These are phyloP conservation scores for Casuarius casuarius DNA, from an alignment of 2,113 vertebrate genomes.

Conservation along the genomic window DNA sequence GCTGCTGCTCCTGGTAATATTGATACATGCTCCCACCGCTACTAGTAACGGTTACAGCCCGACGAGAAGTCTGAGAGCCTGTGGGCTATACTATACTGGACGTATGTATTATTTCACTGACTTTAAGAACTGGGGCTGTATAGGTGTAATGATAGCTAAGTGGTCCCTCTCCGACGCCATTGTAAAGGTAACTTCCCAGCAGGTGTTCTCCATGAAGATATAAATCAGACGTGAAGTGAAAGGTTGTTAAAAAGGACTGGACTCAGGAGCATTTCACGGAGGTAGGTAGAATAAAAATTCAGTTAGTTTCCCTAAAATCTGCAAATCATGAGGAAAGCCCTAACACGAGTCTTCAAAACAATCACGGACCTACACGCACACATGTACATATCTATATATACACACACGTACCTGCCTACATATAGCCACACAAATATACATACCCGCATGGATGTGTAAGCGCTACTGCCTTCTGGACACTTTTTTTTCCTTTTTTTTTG, in stretches of 20 bases:
- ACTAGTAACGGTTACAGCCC: neutral
- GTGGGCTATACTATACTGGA: neutral
- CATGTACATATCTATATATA: no score
- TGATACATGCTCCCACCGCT: fast-evolving
- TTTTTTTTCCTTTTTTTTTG: neutral
- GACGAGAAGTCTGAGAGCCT: neutral
- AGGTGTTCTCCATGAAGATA: neutral
- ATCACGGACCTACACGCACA: neutral
- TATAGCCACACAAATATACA: neutral
- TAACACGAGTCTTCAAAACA: neutral
- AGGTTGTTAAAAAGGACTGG: neutral
- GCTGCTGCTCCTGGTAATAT: neutral
- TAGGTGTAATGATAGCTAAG: neutral
- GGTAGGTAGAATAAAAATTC: neutral
- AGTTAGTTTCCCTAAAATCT: neutral
- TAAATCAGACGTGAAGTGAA: neutral
- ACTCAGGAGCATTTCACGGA: neutral
- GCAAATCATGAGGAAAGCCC: neutral
- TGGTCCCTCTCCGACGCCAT: neutral
- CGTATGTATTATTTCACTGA: neutral
- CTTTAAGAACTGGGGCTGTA: no score
- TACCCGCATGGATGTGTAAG: neutral
- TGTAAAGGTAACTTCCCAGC: neutral
- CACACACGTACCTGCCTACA: neutral
- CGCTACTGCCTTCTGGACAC: neutral